phyloP scores from a whole-genome alignment of 2,113 vertebrate genomes.

The Channa argus region DNA sequence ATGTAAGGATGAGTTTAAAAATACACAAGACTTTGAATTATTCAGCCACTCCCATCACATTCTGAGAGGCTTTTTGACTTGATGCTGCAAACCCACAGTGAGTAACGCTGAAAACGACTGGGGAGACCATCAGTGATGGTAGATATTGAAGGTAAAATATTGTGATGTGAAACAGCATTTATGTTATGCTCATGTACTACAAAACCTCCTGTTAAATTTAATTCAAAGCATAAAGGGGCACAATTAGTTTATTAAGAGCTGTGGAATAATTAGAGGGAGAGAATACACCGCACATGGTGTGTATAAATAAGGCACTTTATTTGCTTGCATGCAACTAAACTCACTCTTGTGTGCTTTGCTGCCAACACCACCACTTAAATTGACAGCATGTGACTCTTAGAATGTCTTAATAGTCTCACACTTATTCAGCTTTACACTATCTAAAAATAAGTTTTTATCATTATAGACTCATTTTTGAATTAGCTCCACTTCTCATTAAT shows the following conservation, averaged over 20 bases:
- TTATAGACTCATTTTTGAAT: background rate
- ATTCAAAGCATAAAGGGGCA: conserved; percentile 15
- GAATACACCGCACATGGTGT: conserved; percentile 47
- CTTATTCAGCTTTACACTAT: background rate
- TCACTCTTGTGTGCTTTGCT: conserved; percentile 4
- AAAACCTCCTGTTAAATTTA: conserved; percentile 3
- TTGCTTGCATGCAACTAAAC: conserved; percentile 27
- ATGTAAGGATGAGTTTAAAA: conserved; percentile 76
- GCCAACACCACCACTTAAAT: background rate
- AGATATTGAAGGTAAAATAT: conserved; percentile 6
- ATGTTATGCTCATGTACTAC: background rate
- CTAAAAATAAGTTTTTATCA: background rate
- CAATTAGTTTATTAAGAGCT: conserved; percentile 45
- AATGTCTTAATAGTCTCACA: background rate
- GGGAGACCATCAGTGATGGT: conserved; percentile 16
- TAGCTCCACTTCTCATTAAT: background rate
- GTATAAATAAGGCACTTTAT: conserved; percentile 50
- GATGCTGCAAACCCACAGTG: conserved; percentile 27
- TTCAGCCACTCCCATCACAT: conserved; percentile 54
- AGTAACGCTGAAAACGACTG: conserved; percentile 35
- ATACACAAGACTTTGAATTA: conserved; percentile 77
- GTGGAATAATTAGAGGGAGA: conserved; percentile 26
- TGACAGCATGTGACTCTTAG: background rate
- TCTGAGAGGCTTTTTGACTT: conserved; percentile 41
- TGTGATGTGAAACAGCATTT: conserved; percentile 18